A percentile compares a stretch with the other conserved stretches of the same genome.
These are phyloP conservation scores for Misgurnus anguillicaudatus DNA, from an alignment of 2,113 vertebrate species.

Conservation along the genomic window DNA sequence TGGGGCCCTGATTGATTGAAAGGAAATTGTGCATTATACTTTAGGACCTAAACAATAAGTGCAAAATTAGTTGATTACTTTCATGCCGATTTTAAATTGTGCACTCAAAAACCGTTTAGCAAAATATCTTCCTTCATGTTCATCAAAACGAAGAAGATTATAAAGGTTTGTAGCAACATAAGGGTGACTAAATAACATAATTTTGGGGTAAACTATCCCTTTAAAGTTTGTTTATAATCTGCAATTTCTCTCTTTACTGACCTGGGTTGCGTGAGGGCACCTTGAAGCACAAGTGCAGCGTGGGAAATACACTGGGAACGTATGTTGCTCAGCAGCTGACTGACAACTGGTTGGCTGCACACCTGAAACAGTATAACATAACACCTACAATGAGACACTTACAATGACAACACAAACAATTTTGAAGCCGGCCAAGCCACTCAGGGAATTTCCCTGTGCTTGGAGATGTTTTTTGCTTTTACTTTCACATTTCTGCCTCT, in stretches of 20 bases:
- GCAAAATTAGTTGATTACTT: not conserved
- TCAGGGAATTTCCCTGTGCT: not conserved
- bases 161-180: too few relatives aligned
- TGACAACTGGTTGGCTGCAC: constrained; percentile 95
- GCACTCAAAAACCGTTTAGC: too few relatives aligned
- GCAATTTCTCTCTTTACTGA: constrained; percentile 59
- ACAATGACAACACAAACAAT: too few relatives aligned
- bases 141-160: too few relatives aligned
- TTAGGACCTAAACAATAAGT: too few relatives aligned
- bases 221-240: too few relatives aligned
- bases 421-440: too few relatives aligned
- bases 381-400: not conserved
- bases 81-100: too few relatives aligned
- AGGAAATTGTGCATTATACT: too few relatives aligned
- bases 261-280: constrained; percentile 92
- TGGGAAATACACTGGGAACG: constrained; percentile 98
- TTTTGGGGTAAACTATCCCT: too few relatives aligned
- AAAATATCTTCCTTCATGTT: too few relatives aligned
- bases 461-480: constrained; percentile 15
- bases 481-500: constrained; percentile 8
- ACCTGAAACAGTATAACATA: constrained; percentile 75
- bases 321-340: constrained; percentile 98
- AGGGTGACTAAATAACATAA: too few relatives aligned
- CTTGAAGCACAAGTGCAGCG: constrained; percentile 92
- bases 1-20: constrained; percentile 73